Conservation (phyloP, 2,113 vertebrate species). For the Malurus melanocephalus region DNA sequence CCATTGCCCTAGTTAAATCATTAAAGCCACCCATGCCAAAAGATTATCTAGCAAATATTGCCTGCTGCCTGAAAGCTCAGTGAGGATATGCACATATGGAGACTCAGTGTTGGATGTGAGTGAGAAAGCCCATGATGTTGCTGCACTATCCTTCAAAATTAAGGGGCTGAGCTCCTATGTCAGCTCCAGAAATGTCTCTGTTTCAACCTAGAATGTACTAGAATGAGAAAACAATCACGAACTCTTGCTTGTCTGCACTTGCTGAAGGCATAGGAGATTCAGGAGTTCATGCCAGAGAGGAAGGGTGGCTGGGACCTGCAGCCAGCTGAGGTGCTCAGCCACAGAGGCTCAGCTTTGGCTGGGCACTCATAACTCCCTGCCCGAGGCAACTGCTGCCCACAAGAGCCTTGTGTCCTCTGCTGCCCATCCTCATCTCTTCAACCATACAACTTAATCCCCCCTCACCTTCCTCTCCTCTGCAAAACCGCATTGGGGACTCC, state of each 20-base stretch:
- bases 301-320: background rate
- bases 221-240: background rate
- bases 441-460: fast-evolving
- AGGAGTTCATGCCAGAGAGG: fast-evolving
- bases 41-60: background rate
- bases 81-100: fast-evolving
- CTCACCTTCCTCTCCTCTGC: background rate
- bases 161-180: fast-evolving
- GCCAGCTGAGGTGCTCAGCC: background rate
- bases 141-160: background rate
- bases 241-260: background rate
- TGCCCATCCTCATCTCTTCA: background rate
- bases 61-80: background rate
- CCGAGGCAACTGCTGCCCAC: fast-evolving
- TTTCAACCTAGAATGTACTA: background rate
- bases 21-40: background rate
- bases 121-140: background rate
- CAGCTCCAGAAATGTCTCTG: background rate
- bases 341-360: background rate
- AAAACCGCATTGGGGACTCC: background rate
- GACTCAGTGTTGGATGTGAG: background rate
- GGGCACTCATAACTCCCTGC: background rate
- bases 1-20: background rate
- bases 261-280: background rate
- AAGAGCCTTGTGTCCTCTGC: background rate